Base-by-base conservation (phyloP, 2,888 invertebrate species). In the Habrosyne pyritoides region DNA sequence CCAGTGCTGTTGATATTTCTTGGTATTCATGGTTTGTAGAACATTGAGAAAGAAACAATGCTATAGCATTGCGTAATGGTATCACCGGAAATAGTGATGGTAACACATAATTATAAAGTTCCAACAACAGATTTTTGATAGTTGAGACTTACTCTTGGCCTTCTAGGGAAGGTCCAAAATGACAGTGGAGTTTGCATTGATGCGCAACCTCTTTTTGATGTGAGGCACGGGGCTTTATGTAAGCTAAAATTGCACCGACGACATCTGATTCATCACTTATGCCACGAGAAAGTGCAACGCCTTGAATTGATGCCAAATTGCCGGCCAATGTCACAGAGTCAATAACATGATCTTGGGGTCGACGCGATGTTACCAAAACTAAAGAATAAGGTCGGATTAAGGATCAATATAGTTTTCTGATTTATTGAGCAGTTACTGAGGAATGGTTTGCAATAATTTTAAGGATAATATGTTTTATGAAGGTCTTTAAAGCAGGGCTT, bases 261-360 rank as follows among this genome's bases (percentile, higher is more conserved):
- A 28, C 28, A 7, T 5, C 4, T n/a, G 1, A 49, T 56, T 61
- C 61, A 56, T 50, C 42, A 36, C 21, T 22, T 14, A 59, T 53
- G 5, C 42, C 47, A 57, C 53, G 66, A 67, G 71, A 75, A 78
- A 70, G 69, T 64, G 64, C 62, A 66, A 46, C 51, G 18, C 59
- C 69, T 69, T 72, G 67, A 63, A 56, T 56, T 52, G 52, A 48
- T 50, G 64, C 59, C 67, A 64, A 65, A 68, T 63, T 61, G 66
- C 63, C 66, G 62, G 59, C 59, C 56, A 62, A 42, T 18, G 42
- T 42, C 42, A 42, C n/a, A 2, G 18, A 21, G 52, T 48, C 54
- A 54, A 42, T 26, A 26, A 50, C 30, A 50, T 46, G 49, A 49
- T 50, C 42, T 12, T 24, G 12, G 52, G 42, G 21, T 46, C n/a